Conservation (phyloP, 2,797 vertebrate genomes). For the Hydrocynus forskahlii region DNA sequence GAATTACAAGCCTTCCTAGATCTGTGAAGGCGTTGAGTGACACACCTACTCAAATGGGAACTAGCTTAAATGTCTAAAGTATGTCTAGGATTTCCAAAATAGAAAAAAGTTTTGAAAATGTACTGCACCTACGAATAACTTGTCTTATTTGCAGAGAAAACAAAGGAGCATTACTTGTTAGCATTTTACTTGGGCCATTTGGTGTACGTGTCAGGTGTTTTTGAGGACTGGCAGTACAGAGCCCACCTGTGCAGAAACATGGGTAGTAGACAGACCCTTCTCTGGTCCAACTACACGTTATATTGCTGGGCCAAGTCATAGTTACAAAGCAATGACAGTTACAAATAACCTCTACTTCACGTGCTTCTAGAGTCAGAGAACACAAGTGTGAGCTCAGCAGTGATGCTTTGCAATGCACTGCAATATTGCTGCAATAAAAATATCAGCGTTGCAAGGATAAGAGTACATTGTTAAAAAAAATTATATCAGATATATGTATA, state of each 20-base stretch:
- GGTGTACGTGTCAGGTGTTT: not conserved
- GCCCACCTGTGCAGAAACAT: not conserved
- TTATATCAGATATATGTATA: too few species aligned
- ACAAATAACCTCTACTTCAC: not conserved
- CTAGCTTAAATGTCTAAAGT: too few species aligned
- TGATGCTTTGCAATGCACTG: not conserved
- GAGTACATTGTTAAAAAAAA: too few species aligned
- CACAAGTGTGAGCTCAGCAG: not conserved
- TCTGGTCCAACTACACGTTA: not conserved
- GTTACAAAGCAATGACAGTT: not conserved
- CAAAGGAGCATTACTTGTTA: not conserved
- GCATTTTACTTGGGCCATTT: not conserved
- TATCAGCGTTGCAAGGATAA: not conserved
- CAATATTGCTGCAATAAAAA: not conserved
- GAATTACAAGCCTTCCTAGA: too few species aligned
- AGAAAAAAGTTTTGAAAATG: too few species aligned
- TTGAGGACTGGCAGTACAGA: not conserved
- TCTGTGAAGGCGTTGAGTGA: too few species aligned
- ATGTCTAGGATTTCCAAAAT: too few species aligned
- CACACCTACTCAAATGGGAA: too few species aligned
- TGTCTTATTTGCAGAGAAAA: too few species aligned
- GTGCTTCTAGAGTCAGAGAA: not conserved
- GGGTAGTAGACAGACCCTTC: not conserved
- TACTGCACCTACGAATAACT: not conserved
- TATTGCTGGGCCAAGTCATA: conserved; percentile 3